Base-by-base conservation (phyloP, 2,888 invertebrate genomes). In the Dromius quadrimaculatus region DNA sequence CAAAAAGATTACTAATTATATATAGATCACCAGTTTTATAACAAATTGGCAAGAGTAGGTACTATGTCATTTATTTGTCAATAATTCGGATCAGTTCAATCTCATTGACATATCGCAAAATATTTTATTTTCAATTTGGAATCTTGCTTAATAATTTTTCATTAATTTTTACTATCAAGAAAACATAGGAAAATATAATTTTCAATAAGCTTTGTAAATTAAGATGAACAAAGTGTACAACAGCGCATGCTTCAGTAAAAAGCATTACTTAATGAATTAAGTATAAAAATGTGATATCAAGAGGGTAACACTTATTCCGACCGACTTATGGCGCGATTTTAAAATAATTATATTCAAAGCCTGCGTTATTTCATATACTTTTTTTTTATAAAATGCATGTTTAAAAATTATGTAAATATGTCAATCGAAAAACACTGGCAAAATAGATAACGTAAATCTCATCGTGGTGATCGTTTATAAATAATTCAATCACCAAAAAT, bases 401-500 rank as follows among this genome's bases (percentile, higher is more conserved):
- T 22, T 13, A 23, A 47, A 54, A 54, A 15, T 54, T 41, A 41
- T 41, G 15, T 41, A 41, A 41, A 36, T 15, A n/a, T 15, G 41
- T 41, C 41, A 2, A 41, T 6, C 41, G 3, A 41, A 41, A 13
- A 41, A 41, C 41, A 54, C 23, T 47, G 47, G 47, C 20, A 54
- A 54, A 54, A 54, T 54, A 54, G 28, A 54, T 54, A 28, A 54
- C 15, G 28, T 28, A 23, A 41, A 17, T 23, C 28, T 54, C 50
- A 23, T 54, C 36, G 20, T 20, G 59, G 59, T 59, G 59, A 59
- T 59, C 59, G 20, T 36, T 59, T 41, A 41, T 32, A 43, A 41
- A 23, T 62, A 43, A 62, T 62, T 38, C 23, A 62, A 62, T 63
- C 63, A 63, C 63, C 63, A 63, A 63, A 63, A 63, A 63, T 28